A percentile compares a stretch with the other conserved stretches of the same genome.
These are phyloP conservation scores for Drosophila sulfurigaster DNA, from an alignment of 1,140 invertebrate species.

Conservation along the genomic window DNA sequence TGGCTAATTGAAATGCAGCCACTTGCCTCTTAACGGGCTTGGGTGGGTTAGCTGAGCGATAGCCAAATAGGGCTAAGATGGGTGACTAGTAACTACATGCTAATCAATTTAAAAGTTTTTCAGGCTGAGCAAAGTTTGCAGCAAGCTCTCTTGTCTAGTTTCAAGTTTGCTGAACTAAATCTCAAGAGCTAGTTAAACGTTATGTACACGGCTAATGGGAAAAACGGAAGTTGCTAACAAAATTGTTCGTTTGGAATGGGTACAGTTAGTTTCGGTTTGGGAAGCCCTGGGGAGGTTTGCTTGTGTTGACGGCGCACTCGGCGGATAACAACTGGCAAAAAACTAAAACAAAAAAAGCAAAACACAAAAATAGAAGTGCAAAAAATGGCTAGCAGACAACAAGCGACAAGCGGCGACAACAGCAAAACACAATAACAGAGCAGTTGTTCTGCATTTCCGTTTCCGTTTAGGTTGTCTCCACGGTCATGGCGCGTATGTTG, in stretches of 20 bases:
- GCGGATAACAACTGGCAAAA: constrained; percentile 8
- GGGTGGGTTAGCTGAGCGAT: constrained; percentile 22
- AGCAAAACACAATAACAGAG: constrained; percentile 51
- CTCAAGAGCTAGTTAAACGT: constrained; percentile 60
- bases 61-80: constrained; percentile 9
- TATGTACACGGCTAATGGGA: constrained; percentile 72
- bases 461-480: constrained; percentile 54
- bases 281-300: neutral
- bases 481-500: constrained; percentile 5
- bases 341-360: constrained; percentile 2
- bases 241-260: constrained; percentile 28
- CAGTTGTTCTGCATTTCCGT: constrained; percentile 81
- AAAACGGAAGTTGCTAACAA: constrained; percentile 65
- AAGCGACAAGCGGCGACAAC: constrained; percentile 44
- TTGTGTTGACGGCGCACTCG: constrained; percentile 41
- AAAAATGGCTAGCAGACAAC: constrained; percentile 30
- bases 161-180: constrained; percentile 65
- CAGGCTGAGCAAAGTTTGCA: constrained; percentile 59
- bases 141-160: constrained; percentile 60
- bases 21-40: constrained; percentile 49
- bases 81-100: constrained; percentile 53
- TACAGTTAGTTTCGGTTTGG: neutral
- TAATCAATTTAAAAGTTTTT: constrained; percentile 80
- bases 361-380: constrained; percentile 27
- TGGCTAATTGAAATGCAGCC: constrained; percentile 75